Conservation (phyloP, 2,113 vertebrate genomes). For the Echinops telfairi region DNA sequence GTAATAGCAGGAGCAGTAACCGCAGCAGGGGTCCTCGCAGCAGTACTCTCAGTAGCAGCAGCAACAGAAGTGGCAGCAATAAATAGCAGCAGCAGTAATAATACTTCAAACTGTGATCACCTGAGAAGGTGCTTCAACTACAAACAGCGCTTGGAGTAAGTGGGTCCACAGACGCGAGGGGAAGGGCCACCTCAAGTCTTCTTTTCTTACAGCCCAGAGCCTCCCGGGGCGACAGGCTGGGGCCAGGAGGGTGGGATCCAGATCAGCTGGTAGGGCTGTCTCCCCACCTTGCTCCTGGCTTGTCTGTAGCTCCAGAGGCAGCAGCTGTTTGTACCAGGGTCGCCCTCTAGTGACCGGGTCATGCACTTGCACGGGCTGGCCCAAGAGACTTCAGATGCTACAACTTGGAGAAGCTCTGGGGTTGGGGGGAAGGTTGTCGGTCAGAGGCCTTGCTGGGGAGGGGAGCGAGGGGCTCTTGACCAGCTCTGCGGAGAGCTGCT, state of each 20-base stretch:
- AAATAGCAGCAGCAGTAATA: no score
- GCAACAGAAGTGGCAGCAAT: no score
- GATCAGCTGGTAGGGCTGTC: no score
- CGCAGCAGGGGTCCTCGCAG: neutral
- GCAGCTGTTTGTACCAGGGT: neutral
- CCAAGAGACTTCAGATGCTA: accelerated
- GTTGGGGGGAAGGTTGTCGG: no score
- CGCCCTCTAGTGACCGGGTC: conserved; percentile 66
- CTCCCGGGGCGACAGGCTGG: neutral
- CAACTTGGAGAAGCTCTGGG: neutral
- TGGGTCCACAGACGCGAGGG: neutral
- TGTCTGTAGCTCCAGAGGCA: accelerated
- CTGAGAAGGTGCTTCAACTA: neutral
- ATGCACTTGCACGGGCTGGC: neutral
- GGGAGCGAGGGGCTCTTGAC: neutral
- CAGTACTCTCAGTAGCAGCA: no score
- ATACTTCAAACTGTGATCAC: neutral
- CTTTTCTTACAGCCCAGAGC: neutral
- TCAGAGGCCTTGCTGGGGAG: neutral
- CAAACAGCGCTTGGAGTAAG: neutral
- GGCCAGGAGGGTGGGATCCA: no score
- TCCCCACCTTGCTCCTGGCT: neutral
- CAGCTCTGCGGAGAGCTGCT: neutral
- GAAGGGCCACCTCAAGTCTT: neutral
- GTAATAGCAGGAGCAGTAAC: neutral